Evolutionary conservation across 2,888 invertebrate genomes (phyloP).

Genomic region (Athalia cordata): DNA sequence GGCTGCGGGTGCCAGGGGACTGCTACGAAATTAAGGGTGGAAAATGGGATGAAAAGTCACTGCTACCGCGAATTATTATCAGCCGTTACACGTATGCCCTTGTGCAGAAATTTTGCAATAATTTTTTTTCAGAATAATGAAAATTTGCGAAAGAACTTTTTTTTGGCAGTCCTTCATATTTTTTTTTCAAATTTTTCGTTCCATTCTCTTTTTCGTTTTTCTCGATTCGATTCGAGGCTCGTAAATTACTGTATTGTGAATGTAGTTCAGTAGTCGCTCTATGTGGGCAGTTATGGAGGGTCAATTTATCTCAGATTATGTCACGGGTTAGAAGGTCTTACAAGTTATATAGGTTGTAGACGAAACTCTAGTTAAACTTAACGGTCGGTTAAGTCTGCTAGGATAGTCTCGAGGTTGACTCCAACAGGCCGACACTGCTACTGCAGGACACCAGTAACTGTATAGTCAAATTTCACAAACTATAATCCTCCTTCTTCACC

Average conservation of each 20-base stretch:
- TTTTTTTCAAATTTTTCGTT: no score
- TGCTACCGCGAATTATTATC: neutral
- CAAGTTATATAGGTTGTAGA: constrained; percentile 23
- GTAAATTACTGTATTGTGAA: no score
- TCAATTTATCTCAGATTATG: neutral
- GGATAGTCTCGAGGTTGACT: neutral
- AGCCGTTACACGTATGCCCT: neutral
- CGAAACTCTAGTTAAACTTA: constrained; percentile 65
- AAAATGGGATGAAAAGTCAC: constrained; percentile 3
- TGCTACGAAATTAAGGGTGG: neutral
- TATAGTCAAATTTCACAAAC: neutral
- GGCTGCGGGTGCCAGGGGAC: neutral
- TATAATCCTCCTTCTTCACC: constrained; percentile 21
- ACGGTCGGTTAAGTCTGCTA: constrained; percentile 64
- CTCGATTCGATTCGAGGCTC: no score
- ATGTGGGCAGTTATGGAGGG: neutral
- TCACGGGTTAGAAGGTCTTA: constrained; percentile 18
- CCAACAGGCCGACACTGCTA: neutral
- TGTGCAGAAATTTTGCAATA: no score
- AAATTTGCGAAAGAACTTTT: no score
- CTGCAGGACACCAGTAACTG: no score
- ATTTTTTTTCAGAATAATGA: no score
- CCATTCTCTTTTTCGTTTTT: no score
- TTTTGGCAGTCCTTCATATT: no score
- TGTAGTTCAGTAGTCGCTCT: no score